Percentiles rank a stretch among this genome's conserved stretches.
These are phyloP conservation scores for Leptonema lineaticorne DNA, from an alignment of 1,140 invertebrate species.

Conservation along the genomic window DNA sequence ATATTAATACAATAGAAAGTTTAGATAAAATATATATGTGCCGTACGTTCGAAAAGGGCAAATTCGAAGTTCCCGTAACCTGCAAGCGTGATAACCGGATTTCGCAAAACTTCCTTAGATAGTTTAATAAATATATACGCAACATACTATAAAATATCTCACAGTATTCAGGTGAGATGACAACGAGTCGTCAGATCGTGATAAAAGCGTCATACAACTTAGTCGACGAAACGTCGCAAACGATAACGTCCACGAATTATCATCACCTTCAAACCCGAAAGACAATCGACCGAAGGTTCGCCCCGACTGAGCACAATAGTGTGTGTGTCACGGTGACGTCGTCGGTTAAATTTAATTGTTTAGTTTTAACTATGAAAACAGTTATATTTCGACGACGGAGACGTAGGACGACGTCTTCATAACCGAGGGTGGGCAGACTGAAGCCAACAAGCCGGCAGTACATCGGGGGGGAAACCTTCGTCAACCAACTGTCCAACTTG, in stretches of 20 bases:
- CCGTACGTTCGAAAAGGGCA: too few species aligned
- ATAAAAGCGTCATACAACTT: neutral
- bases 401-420: constrained; percentile 27
- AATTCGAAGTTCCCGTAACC: too few species aligned
- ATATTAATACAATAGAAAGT: too few species aligned
- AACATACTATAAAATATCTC: too few species aligned
- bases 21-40: too few species aligned
- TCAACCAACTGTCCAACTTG: constrained; percentile 24
- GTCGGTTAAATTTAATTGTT: too few species aligned
- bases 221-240: neutral
- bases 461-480: constrained; percentile 31
- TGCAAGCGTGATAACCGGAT: too few species aligned
- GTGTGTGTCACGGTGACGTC: neutral
- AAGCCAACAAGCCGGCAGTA: too few species aligned
- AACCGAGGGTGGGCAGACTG: constrained; percentile 10
- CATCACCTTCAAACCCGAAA: neutral
- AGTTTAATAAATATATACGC: too few species aligned
- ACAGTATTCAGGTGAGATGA: too few species aligned
- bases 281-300: constrained; percentile 18
- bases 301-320: constrained; percentile 25
- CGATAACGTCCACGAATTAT: constrained; percentile 6
- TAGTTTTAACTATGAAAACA: constrained; percentile 19
- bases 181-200: neutral
- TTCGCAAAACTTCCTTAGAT: too few species aligned
- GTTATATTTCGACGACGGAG: constrained; percentile 9